Evolutionary conservation across 2,113 vertebrate genomes (phyloP), one percentile per base, ranked within the genome.

Genomic region (Clinocottus analis): DNA sequence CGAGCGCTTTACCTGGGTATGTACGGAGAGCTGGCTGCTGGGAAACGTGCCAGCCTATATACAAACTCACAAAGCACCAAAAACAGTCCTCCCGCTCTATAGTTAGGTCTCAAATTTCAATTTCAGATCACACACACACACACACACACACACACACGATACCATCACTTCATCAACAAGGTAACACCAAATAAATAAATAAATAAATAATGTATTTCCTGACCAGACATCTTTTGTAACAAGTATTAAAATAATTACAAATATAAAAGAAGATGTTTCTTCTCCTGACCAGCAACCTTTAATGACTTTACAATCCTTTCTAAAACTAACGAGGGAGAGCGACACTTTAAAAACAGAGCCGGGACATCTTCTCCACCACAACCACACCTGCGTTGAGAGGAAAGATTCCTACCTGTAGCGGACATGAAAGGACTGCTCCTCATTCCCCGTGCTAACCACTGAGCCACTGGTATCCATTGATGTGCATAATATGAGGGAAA

Each of bases 391-490:
- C 61, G 35, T 23, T 49, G 59, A 86, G 63, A 74, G 31, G 39
- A 77, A 53, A 76, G 80, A 60, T 49, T 82, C 97, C 96, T 98
- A 99, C 98, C 98, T 99, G 98, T 99, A 99, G 79, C 96, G 94
- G 87, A 99, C 95, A 87, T 98, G 96, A 94, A 96, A 95, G 84
- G 96, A 96, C 82, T 92, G 95, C 88, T 97, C 96, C 86, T 97
- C 92, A 77, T 85, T 94, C 85, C 75, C 94, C 94, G 95, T 96
- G 93, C 94, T 97, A 95, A 96, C 84, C 93, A 95, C 83, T 93
- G 93, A 91, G 89, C 91, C 93, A 87, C 90, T 92, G 82, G 94
- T 92, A 93, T 97, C 97, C 97, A 99, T 97, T 66, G 91, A 94
- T 87, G 92, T 93, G 94, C 96, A 98, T 96, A 96, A 96, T 94